Percentiles rank a stretch among this genome's conserved stretches.
These are phyloP conservation scores for Bujurquina vittata DNA, from an alignment of 2,113 vertebrate genomes.

Conservation along the genomic window DNA sequence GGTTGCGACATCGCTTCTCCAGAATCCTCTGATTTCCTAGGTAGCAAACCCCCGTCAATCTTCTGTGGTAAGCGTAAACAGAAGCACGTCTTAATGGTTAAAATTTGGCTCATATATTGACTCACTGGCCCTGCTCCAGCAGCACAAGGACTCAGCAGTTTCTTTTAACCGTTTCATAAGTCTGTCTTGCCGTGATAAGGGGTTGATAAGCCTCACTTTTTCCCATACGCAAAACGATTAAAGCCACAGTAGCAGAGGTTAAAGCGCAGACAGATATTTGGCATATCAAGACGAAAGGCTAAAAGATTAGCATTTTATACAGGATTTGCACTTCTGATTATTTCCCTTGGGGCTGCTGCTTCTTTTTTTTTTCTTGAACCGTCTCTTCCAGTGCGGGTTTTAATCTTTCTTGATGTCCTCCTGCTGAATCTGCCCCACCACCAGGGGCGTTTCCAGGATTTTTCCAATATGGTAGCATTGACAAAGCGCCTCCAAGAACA, in stretches of 20 bases:
- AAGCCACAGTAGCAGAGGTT: neutral
- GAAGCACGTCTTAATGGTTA: neutral
- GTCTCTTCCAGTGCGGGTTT: neutral
- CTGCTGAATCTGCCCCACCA: conserved; percentile 9
- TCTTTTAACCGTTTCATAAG: neutral
- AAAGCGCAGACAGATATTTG: neutral
- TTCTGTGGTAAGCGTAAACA: rapidly evolving
- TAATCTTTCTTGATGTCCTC: conserved; percentile 3
- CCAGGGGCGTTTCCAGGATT: conserved; percentile 2
- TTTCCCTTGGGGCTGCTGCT: conserved; percentile 7
- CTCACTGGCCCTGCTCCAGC: neutral
- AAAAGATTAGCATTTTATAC: conserved; percentile 31
- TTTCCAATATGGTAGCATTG: neutral
- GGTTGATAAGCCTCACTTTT: conserved; percentile 32
- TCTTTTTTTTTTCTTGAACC: neutral
- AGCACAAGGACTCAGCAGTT: neutral
- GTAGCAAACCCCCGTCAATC: neutral
- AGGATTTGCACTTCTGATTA: conserved; percentile 9
- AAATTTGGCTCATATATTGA: neutral
- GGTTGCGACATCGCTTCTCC: neutral
- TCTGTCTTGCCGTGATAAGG: conserved; percentile 3
- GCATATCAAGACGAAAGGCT: neutral
- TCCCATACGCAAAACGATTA: neutral
- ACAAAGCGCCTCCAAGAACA: neutral
- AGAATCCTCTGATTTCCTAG: neutral